phyloP scores from a whole-genome alignment of 2,888 invertebrate genomes.

The Drosophila mercatorum region DNA sequence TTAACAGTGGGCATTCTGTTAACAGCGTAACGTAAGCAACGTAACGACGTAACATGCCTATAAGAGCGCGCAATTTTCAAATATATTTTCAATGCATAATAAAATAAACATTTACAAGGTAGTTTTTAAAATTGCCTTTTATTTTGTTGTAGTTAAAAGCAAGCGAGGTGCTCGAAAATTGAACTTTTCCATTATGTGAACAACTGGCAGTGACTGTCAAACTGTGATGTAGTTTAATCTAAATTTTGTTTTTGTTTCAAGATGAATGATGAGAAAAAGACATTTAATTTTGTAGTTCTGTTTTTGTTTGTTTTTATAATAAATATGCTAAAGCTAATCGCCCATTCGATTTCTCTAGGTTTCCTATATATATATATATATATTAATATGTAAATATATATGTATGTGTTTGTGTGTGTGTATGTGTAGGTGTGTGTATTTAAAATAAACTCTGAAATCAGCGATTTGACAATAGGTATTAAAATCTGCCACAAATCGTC shows the following conservation, averaged over 20 bases:
- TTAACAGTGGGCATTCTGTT: background rate
- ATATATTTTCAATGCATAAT: background rate
- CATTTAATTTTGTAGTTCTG: conserved; percentile 10
- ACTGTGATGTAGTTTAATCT: background rate
- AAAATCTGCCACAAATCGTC: conserved; percentile 20
- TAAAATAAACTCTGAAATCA: conserved; percentile 70
- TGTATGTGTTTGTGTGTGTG: background rate
- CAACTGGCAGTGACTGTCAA: conserved; percentile 3
- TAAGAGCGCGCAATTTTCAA: background rate
- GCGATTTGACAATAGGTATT: conserved; percentile 36
- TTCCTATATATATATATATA: conserved; percentile 26
- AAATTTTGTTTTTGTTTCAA: background rate
- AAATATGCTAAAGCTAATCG: conserved; percentile 74
- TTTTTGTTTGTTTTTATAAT: conserved; percentile 36
- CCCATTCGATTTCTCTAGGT: conserved; percentile 48
- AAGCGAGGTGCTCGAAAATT: background rate
- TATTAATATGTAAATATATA: conserved; percentile 27
- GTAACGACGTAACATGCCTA: no score
- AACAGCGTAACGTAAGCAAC: no score
- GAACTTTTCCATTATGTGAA: background rate
- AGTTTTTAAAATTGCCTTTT: conserved; percentile 34
- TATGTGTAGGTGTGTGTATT: conserved; percentile 52
- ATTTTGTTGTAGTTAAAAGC: conserved; percentile 49
- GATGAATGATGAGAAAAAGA: conserved; percentile 2
- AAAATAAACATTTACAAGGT: background rate